Evolutionary conservation across 2,797 vertebrate genomes (phyloP), one percentile per base, ranked within the genome.

Genomic region (Eospalax fontanierii): DNA sequence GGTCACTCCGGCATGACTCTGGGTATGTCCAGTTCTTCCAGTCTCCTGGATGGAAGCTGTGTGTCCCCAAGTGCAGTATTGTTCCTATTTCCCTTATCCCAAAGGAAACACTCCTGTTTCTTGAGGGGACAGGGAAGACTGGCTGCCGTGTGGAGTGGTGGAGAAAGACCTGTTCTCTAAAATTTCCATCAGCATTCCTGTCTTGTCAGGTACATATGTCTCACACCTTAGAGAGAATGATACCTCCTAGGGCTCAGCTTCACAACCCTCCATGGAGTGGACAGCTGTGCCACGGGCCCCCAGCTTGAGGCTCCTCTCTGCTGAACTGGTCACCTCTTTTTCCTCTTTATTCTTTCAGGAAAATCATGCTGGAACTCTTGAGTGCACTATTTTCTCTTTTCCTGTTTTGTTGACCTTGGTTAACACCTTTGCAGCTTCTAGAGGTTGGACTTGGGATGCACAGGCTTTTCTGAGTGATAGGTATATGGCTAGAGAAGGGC

Each of bases 311-410:
- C 16, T 43, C 87, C 26, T 93, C n/a, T 93, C 78, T 75, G 22
- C 38, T 59, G 54, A 85, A 30, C 12, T 38, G 28, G 50, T 74
- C 76, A 50, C 82, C 61, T 75, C 6, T 24, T 28, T 76, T 43
- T 16, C 26, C 38, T 89, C 54, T 80, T 87, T 6, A 43, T 76
- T 81, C 87, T 88, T 50, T 82, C 76, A 71, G 76, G 70, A 91
- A 89, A 74, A 21, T 21, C 30, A 38, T 19, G 33, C 2, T 65
- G 61, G 19, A 91, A 61, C 73, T 85, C 93, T 87, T 4, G 30
- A 33, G 9, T 73, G 5, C 21, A 66, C 26, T n/a, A 4, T 54
- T 80, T 63, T 84, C 19, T 19, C 30, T 24, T 78, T 24, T 86
- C 24, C 24, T 38, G 2, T 54, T 63, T 87, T 74, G 50, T n/a